Conservation (phyloP, 2,888 invertebrate species). For the Cerastis rubricosa region DNA sequence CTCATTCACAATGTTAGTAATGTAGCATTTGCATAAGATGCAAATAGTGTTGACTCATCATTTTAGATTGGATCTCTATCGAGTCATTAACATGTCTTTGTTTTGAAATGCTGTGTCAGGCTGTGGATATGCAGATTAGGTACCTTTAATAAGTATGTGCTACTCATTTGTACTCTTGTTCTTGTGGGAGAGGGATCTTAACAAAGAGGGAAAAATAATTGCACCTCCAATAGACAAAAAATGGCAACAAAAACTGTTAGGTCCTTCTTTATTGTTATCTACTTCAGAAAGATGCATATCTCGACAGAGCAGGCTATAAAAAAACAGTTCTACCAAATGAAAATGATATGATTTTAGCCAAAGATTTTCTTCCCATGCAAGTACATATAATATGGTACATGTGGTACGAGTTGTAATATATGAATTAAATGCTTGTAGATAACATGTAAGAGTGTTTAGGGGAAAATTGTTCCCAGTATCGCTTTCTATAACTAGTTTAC, state of each 20-base stretch:
- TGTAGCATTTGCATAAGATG: constrained; percentile 38
- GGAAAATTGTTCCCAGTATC: constrained; percentile 22
- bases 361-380: background rate
- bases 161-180: constrained; percentile 10
- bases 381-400: background rate
- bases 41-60: constrained; percentile 37
- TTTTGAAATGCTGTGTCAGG: constrained; percentile 29
- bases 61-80: constrained; percentile 42
- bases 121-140: constrained; percentile 18
- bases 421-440: background rate
- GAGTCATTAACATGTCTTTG: constrained; percentile 36
- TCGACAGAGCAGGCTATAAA: background rate
- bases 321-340: background rate
- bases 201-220: background rate
- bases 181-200: constrained; percentile 17
- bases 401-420: background rate
- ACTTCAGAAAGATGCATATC: background rate
- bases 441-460: background rate
- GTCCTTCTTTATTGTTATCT: background rate
- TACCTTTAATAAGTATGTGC: background rate
- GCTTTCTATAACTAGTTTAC: background rate
- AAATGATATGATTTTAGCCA: no score
- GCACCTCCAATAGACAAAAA: background rate
- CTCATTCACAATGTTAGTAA: constrained; percentile 13
- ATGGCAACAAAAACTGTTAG: background rate